Base-by-base conservation (phyloP, 2,888 invertebrate species). In the Drosophila mayaguana region DNA sequence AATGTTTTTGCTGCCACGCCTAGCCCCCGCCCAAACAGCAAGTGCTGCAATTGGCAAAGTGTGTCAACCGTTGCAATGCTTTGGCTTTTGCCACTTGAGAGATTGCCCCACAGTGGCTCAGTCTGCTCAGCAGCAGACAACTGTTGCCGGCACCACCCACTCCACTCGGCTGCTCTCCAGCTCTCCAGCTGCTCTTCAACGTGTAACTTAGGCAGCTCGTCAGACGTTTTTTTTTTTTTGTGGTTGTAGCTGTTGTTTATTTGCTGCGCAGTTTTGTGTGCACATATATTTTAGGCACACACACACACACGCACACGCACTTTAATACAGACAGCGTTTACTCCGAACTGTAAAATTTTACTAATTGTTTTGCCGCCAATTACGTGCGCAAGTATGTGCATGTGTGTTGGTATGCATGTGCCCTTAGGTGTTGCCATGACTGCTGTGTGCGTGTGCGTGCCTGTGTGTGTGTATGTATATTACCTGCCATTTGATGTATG, bases 361-460 rank as follows among this genome's bases (percentile, higher is more conserved):
- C 89, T 89, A 86, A 86, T 86, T 86, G 89, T 89, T 86, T 89
- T 80, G 83, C 88, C 80, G 75, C 86, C 80, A 89, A 88, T 89
- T 89, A 87, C 77, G 78, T 84, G 71, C 74, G 67, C 78, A 80
- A 77, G 70, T 71, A 69, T 75, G 63, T 67, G 68, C n/a, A 9
- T 25, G 46, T 25, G 22, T 77, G 78, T 50, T 45, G 40, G 28
- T n/a, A 48, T 59, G 73, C 25, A 32, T 54, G 7, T 34, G 43
- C 25, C 22, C 42, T 38, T 22, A 55, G 28, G 54, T 40, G 55
- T 42, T 55, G 55, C 55, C 40, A 40, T 55, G 18, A 18, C 40
- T 42, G 28, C 53, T 7, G 32, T 63, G 36, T 48, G 63, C 57
- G 32, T 56, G 40, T 72, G 25, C 43, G 12, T 55, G 25, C n/a